These are phyloP conservation scores for Amiota minor DNA, from an alignment of 2,888 invertebrate genomes.

Conservation along the genomic window DNA sequence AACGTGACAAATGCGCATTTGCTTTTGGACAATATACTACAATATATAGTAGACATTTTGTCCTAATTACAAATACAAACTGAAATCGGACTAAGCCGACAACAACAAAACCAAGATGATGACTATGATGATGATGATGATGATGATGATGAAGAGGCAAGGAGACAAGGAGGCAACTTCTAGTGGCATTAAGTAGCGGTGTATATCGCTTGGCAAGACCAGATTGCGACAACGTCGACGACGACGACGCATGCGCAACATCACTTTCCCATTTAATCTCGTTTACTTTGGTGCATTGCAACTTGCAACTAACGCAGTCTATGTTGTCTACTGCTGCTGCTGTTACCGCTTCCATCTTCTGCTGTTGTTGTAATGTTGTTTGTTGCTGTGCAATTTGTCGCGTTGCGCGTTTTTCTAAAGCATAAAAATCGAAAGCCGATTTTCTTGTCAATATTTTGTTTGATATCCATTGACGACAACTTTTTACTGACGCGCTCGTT, in stretches of 20 bases:
- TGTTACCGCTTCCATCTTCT: conserved; percentile 11
- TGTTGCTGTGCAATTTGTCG: conserved; percentile 59
- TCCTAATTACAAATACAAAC: conserved; percentile 63
- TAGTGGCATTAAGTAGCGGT: conserved; percentile 1
- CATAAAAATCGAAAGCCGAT: conserved; percentile 62
- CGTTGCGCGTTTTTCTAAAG: conserved; percentile 40
- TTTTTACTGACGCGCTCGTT: not conserved
- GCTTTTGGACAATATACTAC: conserved; percentile 58
- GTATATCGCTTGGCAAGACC: not conserved
- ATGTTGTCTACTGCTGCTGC: conserved; percentile 7
- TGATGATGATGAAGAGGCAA: not conserved
- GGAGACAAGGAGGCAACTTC: conserved; percentile 1
- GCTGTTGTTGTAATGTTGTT: not conserved
- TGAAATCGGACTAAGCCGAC: conserved; percentile 37
- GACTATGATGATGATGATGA: not conserved
- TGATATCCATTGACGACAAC: conserved; percentile 38
- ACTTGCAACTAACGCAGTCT: not conserved
- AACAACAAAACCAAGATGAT: not conserved
- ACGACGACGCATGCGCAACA: conserved; percentile 54
- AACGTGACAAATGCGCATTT: conserved; percentile 49
- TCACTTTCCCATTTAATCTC: conserved; percentile 65
- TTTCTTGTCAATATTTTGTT: conserved; percentile 65
- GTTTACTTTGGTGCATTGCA: conserved; percentile 53
- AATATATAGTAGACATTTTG: conserved; percentile 54
- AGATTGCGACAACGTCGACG: not conserved